Evolutionary conservation across 2,888 invertebrate genomes (phyloP).

Genomic region (Drosophila bunnanda): DNA sequence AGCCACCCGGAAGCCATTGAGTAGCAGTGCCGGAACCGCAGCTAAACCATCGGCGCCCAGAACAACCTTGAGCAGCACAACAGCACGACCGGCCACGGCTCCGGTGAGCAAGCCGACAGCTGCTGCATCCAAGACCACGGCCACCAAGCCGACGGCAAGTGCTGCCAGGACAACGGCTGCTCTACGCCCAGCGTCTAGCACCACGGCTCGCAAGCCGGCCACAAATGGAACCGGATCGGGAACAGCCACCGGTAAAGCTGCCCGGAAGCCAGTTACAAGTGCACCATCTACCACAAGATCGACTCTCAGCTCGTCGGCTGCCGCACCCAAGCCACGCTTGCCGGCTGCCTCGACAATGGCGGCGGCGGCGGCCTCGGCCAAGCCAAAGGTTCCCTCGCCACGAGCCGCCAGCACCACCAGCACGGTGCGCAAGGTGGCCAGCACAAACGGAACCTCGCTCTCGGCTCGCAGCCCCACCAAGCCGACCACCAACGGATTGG

Average conservation of each 20-base stretch:
- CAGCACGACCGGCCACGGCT: conserved; percentile 66
- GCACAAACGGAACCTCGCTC: conserved; percentile 27
- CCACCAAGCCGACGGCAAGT: conserved; percentile 47
- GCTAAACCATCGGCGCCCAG: conserved; percentile 51
- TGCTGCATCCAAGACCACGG: conserved; percentile 34
- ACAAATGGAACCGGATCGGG: conserved; percentile 32
- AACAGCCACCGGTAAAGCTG: conserved; percentile 8
- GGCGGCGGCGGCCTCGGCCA: conserved; percentile 52
- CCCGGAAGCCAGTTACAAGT: conserved; percentile 53
- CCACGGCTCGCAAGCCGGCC: conserved; percentile 53
- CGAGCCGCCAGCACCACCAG: conserved; percentile 68
- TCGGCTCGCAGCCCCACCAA: conserved; percentile 72
- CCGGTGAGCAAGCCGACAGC: conserved; percentile 45
- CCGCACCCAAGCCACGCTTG: conserved; percentile 60
- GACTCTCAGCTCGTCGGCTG: conserved; percentile 24
- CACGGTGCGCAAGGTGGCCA: conserved; percentile 76
- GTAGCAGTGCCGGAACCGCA: conserved; percentile 47
- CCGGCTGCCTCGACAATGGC: conserved; percentile 23
- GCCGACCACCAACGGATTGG: conserved; percentile 55
- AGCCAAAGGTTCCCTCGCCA: conserved; percentile 79
- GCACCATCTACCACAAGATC: conserved; percentile 44
- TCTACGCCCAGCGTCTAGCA: conserved; percentile 4
- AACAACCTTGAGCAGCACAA: conserved; percentile 30
- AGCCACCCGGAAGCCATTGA: conserved; percentile 59
- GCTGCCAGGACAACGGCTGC: conserved; percentile 27